Evolutionary conservation across 2,797 vertebrate species (phyloP), one percentile per base, ranked within the genome.

Genomic region (Nyctalus aviator): DNA sequence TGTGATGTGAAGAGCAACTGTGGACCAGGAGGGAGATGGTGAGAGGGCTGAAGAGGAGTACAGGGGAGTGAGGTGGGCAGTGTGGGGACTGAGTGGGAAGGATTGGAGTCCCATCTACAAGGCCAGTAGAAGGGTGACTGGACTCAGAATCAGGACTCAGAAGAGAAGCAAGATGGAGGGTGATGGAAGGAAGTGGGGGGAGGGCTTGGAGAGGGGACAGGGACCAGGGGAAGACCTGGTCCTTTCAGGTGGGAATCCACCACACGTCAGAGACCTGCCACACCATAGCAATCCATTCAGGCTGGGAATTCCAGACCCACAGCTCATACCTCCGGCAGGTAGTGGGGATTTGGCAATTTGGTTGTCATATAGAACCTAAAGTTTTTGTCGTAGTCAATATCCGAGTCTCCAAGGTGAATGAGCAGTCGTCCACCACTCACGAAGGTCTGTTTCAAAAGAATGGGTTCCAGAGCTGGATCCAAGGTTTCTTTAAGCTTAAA

Each of bases 291-390:
- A 23, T 23, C 41, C 37, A n/a, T 17, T 18, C 35, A 20, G 48
- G 50, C 73, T 53, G 27, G 30, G 44, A 66, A 75, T 37, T 57
- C 57, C 41, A 72, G 88, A 79, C 27, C 18, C 13, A 37, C 6
- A 21, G 66, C 68, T 59, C 95, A 79, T 96, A 99, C 99, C 99
- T 99, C 99, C 37, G 99, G 99, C 57, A 99, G 98, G 96, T 99
- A 99, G 96, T 99, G 99, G 14, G 99, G 99, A 97, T 99, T 99
- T 93, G 99, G 98, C 98, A 99, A 98, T 97, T 99, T 99, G 84
- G 99, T 99, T 66, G 99, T 99, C 99, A 99, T 99, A 96, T 99
- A 99, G 97, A 99, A 99, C 88, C 96, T 98, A 93, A 99, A 99
- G 96, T 98, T 99, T 97, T 98, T 98, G 96, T 99, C 98, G 25